Base-by-base conservation (phyloP, 2,797 vertebrate genomes). In the Choloepus didactylus region DNA sequence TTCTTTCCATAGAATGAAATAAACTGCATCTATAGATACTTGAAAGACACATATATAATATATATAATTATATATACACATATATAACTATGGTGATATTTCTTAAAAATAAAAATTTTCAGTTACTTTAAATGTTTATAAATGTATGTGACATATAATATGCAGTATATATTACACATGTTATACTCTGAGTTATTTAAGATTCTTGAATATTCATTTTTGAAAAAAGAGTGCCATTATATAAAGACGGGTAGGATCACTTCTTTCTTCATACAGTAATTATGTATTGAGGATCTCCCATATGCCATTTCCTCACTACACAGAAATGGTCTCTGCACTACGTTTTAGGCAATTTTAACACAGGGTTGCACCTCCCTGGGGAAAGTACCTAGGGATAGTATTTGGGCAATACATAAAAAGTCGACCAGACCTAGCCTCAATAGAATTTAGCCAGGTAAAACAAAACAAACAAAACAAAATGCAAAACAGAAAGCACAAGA, bases 211-310 rank as follows among this genome's bases (percentile, higher is more conserved):
- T 75, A 83, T 41, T 76, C 62, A 0, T 7, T 3, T 59, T 51
- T 95, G 86, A 21, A 35, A 81, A 94, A 92, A 86, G 23, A 91
- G 9, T 73, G 18, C 11, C 38, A 75, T 31, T 86, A 6, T 93
- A 8, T 83, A 77, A 95, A 93, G 75, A 18, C 25, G 49, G 27
- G 29, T 49, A 84, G 7, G 12, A 44, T 67, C 44, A 38, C 44
- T 72, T 19, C 64, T 31, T 80, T 18, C 25, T 15, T 80, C 16
- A 31, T 15, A 29, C 0, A 83, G 6, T 75, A 62, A 41, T 56
- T 86, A 41, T 44, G 79, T 44, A 84, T 73, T 44, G 80, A 92
- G 29, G 16, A 44, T 23, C 29, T 67, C 23, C 7, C 59, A 23
- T 31, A 6, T 49, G 38, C 41, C n/a, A 35, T 67, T 90, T 25